Conservation (phyloP, 1,140 invertebrate species). For the Drosophila burlai region DNA sequence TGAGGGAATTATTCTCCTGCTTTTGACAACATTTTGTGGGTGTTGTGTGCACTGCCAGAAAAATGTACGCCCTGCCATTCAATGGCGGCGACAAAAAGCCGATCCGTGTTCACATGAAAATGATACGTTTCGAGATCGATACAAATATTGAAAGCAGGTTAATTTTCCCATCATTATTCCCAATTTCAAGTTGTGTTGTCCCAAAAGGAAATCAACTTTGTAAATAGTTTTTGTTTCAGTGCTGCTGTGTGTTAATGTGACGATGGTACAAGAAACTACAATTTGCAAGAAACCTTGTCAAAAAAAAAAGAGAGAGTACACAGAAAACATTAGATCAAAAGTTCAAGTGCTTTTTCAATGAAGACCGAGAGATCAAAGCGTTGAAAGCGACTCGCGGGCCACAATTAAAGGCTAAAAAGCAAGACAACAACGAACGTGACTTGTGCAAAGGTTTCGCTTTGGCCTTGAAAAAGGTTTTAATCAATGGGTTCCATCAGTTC, state of each 20-base stretch:
- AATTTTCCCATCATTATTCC: neutral
- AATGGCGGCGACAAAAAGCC: constrained; percentile 14
- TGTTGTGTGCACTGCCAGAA: constrained; percentile 29
- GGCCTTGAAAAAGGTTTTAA: constrained; percentile 21
- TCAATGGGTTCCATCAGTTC: constrained; percentile 23
- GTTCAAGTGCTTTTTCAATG: constrained; percentile 49
- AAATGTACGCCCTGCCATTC: constrained; percentile 36
- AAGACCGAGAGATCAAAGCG: constrained; percentile 18
- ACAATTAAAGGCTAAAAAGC: constrained; percentile 23
- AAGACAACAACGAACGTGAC: constrained; percentile 43
- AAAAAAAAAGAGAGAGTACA: constrained; percentile 15
- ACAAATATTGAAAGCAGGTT: constrained; percentile 27
- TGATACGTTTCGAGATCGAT: constrained; percentile 40
- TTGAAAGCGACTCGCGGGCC: constrained; percentile 21
- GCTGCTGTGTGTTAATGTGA: neutral
- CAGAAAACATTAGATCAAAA: constrained; percentile 40
- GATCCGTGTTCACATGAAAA: constrained; percentile 42
- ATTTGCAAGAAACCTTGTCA: constrained; percentile 38
- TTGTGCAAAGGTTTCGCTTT: constrained; percentile 26
- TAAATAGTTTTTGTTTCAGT: constrained; percentile 5
- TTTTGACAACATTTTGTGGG: constrained; percentile 2
- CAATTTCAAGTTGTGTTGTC: constrained; percentile 8
- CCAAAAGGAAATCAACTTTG: neutral
- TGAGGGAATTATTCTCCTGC: neutral
- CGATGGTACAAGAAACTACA: constrained; percentile 1